Conservation (phyloP, 2,113 vertebrate species). For the Colinus virginianus region DNA sequence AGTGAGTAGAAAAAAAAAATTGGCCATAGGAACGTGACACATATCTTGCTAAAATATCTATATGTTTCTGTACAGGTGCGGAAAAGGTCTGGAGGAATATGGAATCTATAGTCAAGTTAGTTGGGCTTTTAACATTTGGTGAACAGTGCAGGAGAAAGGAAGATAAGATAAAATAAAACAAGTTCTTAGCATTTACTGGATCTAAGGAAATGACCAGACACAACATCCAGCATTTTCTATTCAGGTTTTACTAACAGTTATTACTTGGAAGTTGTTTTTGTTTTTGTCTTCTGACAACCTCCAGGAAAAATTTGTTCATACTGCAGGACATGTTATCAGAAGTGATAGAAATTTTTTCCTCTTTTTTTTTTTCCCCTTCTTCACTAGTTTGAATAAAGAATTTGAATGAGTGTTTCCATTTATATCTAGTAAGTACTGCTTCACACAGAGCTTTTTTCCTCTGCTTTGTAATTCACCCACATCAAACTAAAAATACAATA, state of each 20-base stretch:
- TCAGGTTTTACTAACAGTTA: constrained; percentile 11
- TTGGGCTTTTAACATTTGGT: background rate
- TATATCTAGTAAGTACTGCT: constrained; percentile 60
- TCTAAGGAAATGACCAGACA: constrained; percentile 6
- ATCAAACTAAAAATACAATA: constrained; percentile 67
- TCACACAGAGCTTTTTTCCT: constrained; percentile 19
- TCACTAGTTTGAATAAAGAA: constrained; percentile 30
- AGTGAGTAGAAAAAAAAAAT: background rate
- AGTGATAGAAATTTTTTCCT: background rate
- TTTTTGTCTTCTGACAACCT: constrained; percentile 9
- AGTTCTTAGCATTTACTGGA: background rate
- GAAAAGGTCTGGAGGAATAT: background rate
- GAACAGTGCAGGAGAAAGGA: background rate
- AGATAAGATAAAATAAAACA: background rate
- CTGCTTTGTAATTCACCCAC: constrained; percentile 50
- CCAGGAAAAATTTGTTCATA: background rate
- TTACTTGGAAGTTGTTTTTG: background rate
- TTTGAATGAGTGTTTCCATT: constrained; percentile 66
- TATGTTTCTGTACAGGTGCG: background rate
- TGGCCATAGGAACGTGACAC: background rate
- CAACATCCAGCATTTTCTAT: constrained; percentile 8
- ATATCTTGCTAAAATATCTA: background rate
- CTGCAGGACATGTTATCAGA: background rate
- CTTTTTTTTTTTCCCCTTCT: background rate
- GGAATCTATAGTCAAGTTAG: background rate